Base-by-base conservation (phyloP, 30 jellyfish, hydroid and myxozoan species). In the Aurelia sp. region DNA sequence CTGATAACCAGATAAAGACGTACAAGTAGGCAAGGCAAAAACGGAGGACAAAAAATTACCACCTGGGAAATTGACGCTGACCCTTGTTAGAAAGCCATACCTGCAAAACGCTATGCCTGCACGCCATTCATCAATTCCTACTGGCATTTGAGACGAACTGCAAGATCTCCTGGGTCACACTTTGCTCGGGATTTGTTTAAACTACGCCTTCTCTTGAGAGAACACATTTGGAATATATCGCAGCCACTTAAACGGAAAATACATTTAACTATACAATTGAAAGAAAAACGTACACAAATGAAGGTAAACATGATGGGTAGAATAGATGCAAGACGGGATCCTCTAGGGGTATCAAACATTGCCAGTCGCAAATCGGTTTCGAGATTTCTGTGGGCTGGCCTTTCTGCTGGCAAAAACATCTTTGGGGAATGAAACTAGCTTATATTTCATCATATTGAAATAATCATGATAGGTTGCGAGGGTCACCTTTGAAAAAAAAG, bases 21-120 rank as follows among this genome's bases (percentile, higher is more conserved):
- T 67, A 67, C 79, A 67, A 67, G 61, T 67, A n/a, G 79, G 59
- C 58, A 67, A 67, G 59, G 4, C 59, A 67, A 60, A 27, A 7
- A 67, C 59, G 7, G 59, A 21, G 55, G 79, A 21, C 79, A 40
- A 40, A 63, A 40, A 13, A 12, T 63, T 27, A 27, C 33, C 33
- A 27, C 33, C 33, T 27, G 33, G 33, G 33, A 27, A 27, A 1
- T 27, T 27, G 74, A 63, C 74, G 74, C 74, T 63, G 74, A 13
- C 74, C 50, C 4, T 63, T 63, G 74, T 63, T 63, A 10, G 84
- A 72, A 72, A 35, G 1, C 87, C 55, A 8, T 27, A 75, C 58
- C 58, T 75, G 87, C 74, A 75, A 75, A 52, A 58, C 41, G 57
- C 87, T 16, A 75, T 75, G n/a, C 87, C 87, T 58, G 87, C 87